Evolutionary conservation across 2,888 invertebrate species (phyloP).

Genomic region (Anorthoa munda): DNA sequence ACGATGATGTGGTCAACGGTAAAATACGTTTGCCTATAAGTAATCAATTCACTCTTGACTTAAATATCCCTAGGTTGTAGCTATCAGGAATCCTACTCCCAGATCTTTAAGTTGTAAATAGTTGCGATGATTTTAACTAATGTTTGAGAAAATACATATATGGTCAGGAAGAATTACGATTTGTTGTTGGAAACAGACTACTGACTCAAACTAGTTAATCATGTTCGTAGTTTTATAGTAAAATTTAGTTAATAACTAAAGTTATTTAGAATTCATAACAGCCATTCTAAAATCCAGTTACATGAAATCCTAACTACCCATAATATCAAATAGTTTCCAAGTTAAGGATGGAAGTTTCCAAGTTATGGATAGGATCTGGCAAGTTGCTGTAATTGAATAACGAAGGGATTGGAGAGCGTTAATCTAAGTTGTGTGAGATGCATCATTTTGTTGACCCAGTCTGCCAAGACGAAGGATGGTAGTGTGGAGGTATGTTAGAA

Average conservation of each 20-base stretch:
- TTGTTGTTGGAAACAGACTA: neutral
- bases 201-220: neutral
- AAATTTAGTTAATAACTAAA: neutral
- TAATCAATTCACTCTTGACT: no score
- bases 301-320: slow-evolving; percentile 5
- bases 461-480: neutral
- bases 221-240: no score
- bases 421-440: slow-evolving; percentile 30
- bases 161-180: neutral
- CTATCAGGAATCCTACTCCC: no score
- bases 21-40: no score
- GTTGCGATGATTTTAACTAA: no score
- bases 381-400: slow-evolving; percentile 37
- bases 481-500: neutral
- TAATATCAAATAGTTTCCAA: slow-evolving; percentile 34
- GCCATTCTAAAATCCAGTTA: slow-evolving; percentile 3
- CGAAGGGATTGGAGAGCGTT: slow-evolving; percentile 14
- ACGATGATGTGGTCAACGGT: no score
- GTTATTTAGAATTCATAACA: slow-evolving; percentile 5
- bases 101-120: no score
- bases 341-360: slow-evolving; percentile 14
- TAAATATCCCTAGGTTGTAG: no score
- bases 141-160: neutral
- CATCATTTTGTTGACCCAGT: slow-evolving; percentile 12
- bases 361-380: slow-evolving; percentile 14